Conservation (phyloP, 2,113 vertebrate species). For the Rhea pennata region DNA sequence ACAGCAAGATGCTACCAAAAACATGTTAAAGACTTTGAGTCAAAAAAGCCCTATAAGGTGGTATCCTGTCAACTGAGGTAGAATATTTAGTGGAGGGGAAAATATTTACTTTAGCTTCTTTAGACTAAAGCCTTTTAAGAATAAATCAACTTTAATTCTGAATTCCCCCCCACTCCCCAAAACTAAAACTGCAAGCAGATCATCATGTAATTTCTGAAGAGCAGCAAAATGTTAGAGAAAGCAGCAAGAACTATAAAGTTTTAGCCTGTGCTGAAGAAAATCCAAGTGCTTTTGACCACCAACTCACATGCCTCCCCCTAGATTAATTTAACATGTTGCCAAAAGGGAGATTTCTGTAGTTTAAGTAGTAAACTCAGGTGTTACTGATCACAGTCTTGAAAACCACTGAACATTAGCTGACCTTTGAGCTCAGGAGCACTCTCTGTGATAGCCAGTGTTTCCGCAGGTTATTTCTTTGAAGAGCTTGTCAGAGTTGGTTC, state of each 20-base stretch:
- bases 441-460: not conserved
- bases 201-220: slow-evolving; percentile 19
- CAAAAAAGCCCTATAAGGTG: slow-evolving; percentile 70
- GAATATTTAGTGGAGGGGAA: slow-evolving; percentile 59
- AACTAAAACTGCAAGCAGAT: slow-evolving; percentile 31
- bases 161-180: slow-evolving; percentile 12
- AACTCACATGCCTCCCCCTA: not conserved
- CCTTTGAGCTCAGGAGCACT: not conserved
- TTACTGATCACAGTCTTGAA: not conserved
- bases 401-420: not conserved
- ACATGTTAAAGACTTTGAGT: slow-evolving; percentile 72
- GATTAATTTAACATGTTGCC: not conserved
- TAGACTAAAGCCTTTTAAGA: slow-evolving; percentile 15
- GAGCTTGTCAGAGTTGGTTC: not conserved
- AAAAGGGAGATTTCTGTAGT: not conserved
- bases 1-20: slow-evolving; percentile 70
- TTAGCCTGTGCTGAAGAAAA: slow-evolving; percentile 46
- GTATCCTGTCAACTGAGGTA: slow-evolving; percentile 84
- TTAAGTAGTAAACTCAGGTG: not conserved
- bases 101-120: not conserved
- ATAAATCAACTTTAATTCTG: not conserved
- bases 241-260: slow-evolving; percentile 41
- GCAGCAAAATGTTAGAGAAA: slow-evolving; percentile 58
- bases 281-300: not conserved
- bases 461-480: not conserved